phyloP scores from a whole-genome alignment of 53 echinoderm and acorn worm species.

The Stichopus horrens region DNA sequence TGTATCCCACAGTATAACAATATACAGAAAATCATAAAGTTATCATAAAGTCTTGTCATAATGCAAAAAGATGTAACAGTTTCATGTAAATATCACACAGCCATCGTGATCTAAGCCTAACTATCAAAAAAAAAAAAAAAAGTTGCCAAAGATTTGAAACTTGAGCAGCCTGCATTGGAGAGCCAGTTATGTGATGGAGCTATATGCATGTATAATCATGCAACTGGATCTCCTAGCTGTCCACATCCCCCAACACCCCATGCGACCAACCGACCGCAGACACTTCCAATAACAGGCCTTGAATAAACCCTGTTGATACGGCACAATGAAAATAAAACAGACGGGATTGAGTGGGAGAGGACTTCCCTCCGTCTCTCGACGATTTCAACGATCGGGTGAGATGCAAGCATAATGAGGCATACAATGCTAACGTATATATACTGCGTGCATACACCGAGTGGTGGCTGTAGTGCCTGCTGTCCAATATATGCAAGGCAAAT shows the following conservation, averaged over 20 bases:
- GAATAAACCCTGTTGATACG: slow-evolving; percentile 1
- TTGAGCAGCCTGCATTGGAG: background rate
- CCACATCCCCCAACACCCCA: background rate
- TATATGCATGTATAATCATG: background rate
- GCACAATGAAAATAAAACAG: slow-evolving; percentile 1
- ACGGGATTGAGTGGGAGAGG: background rate
- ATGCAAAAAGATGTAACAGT: no score
- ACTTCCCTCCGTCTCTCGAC: background rate
- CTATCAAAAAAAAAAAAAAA: background rate
- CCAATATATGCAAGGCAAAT: slow-evolving; percentile 14
- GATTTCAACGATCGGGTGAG: background rate
- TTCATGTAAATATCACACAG: background rate
- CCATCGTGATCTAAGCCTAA: background rate
- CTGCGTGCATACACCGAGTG: no score
- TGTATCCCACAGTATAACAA: no score
- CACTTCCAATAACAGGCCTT: slow-evolving; percentile 1
- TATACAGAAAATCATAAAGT: no score
- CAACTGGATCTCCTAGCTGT: background rate
- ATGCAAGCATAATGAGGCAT: background rate
- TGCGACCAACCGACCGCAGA: background rate
- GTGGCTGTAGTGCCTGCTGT: background rate
- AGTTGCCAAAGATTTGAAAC: background rate
- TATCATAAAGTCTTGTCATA: no score
- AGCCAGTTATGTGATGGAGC: background rate
- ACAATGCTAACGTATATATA: background rate